Evolutionary conservation across 2,113 vertebrate species (phyloP), one percentile per base, ranked within the genome.

Genomic region (Melanerpes aurifrons): DNA sequence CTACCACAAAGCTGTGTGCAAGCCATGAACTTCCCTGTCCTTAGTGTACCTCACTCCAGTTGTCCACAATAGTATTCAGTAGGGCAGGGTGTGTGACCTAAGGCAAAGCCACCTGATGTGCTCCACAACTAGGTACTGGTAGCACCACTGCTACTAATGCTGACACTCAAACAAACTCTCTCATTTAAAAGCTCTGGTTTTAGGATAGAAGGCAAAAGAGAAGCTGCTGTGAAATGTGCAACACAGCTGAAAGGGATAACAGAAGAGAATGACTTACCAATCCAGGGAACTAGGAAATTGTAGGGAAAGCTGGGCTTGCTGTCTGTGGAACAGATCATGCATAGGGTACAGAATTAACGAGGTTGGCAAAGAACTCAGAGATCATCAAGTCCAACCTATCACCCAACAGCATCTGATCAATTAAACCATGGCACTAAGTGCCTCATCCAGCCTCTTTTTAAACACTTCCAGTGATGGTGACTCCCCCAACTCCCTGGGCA

Each of bases 201-300:
- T 43, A 43, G 43, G 50, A 56, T 10, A 29, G 58, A 87, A 85
- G 50, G 20, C 1, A 53, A 37, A 43, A 58, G 62, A 68, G 56
- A 82, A 81, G 18, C 22, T 2, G 4, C 47, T 71, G 53, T 71
- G 53, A 54, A 78, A 73, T 9, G 10, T 22, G 28, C 25, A 18
- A 10, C 10, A 8, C 2, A 4, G 8, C 10, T 40, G 43, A 50
- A 47, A 80, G 64, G 43, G 47, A 9, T 54, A 75, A 90, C 19
- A 47, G 57, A 88, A 77, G 18, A 61, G 54, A 54, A 80, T 31
- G 74, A 63, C 88, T 90, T 91, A 95, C 96, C 94, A 4, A 93
- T 94, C 96, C 96, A 97, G n/a, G 96, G 92, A 70, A 67, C 1
- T 3, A 93, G 1, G n/a, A 93, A 78, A 19, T 20, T 35, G 50